These are phyloP conservation scores for Rhea pennata DNA, from an alignment of 2,113 vertebrate species.

Conservation along the genomic window DNA sequence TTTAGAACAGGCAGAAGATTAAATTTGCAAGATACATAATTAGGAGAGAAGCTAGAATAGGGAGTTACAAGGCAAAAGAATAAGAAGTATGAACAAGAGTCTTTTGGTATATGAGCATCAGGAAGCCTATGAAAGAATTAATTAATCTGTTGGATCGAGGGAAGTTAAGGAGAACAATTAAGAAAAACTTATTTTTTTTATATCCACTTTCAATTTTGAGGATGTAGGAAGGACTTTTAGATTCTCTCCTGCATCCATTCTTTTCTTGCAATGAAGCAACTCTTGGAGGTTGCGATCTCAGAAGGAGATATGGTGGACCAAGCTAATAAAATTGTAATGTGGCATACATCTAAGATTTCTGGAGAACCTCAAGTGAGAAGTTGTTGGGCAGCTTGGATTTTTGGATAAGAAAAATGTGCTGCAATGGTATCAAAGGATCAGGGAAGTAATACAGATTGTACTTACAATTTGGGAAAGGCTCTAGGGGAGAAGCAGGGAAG, in stretches of 20 bases:
- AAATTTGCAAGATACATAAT: slow-evolving; percentile 16
- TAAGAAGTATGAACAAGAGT: not conserved
- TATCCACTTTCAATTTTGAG: not conserved
- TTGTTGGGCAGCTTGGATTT: not conserved
- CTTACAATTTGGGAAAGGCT: not conserved
- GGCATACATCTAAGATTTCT: not conserved
- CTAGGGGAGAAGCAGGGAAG: not conserved
- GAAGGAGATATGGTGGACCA: not conserved
- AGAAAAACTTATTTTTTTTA: slow-evolving; percentile 2
- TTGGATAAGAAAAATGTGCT: not conserved
- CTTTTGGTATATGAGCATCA: not conserved
- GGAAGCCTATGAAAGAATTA: slow-evolving; percentile 30
- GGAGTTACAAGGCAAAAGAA: not conserved
- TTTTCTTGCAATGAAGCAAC: not conserved
- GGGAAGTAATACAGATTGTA: not conserved
- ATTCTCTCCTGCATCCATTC: not conserved
- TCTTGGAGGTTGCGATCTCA: not conserved
- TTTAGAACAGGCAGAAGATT: not conserved
- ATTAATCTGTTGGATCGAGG: not conserved
- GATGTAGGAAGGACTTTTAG: not conserved
- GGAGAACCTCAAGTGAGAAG: not conserved
- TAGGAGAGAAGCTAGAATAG: not conserved
- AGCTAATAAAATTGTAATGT: not conserved
- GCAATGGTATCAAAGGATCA: not conserved
- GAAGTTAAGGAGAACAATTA: not conserved